Base-by-base conservation (phyloP, 2,888 invertebrate species). In the Polylopha cassiicola region DNA sequence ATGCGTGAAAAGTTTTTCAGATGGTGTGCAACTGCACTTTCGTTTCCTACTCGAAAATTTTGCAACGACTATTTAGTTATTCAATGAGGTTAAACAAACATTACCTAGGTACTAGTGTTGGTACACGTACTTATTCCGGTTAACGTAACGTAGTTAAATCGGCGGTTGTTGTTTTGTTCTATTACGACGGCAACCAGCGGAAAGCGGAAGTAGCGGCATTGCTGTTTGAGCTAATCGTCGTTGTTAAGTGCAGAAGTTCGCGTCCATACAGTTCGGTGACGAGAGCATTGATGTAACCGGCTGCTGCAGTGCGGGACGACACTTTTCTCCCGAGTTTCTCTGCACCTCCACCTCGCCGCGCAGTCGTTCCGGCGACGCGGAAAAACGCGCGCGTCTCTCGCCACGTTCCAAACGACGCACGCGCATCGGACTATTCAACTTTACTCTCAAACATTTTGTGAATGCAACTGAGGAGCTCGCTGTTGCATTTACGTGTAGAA, bases 311-410 rank as follows among this genome's bases (percentile, higher is more conserved):
- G 61, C 58, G 66, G 70, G 71, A 68, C 67, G 66, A 57, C 64
- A 72, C 80, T 74, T 81, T 82, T 81, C 84, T 78, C 78, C 73
- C 51, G 65, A 78, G 80, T 84, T 81, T 81, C 82, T 70, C 81
- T 58, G 41, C 18, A 37, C 13, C 33, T 45, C 42, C 47, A 47
- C 61, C 70, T 66, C 72, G 51, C 59, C n/a, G 65, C 72, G 71
- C 80, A 80, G 82, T 77, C 49, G 46, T 47, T 49, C 55, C 50
- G 63, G 50, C 59, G 65, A 58, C 68, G 68, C 58, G 51, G 59
- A 50, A 52, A 59, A 55, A 61, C 62, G 65, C 66, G 67, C 80
- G 73, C 76, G 74, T 66, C 50, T 54, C 48, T 37, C n/a, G n/a
- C n/a, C n/a, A n/a, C n/a, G n/a, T n/a, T n/a, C n/a, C n/a, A n/a